Evolutionary conservation across 1,140 invertebrate genomes (phyloP), one percentile per base, ranked within the genome.

Genomic region (Ostrea edulis): DNA sequence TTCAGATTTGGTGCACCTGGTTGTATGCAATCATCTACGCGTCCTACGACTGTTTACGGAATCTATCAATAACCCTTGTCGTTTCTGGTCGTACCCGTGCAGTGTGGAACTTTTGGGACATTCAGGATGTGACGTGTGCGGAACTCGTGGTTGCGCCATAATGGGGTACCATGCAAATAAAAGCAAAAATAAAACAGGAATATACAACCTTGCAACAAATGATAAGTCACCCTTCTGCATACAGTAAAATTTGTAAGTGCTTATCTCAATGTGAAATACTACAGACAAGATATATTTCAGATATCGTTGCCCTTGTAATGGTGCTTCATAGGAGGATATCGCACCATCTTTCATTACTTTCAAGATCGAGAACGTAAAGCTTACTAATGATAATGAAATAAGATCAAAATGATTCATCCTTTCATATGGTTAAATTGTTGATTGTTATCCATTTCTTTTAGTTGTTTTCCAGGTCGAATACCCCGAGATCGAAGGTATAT

Each of bases 1-100:
- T 89, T 51, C 85, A 92, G 91, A 89, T 89, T 83, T 84, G 7
- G 65, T 58, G n/a, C 81, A 84, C 11, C 77, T 86, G 5, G 96
- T 97, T 0, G 97, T 97, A 22, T 98, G 97, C 93, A 98, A 97
- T 93, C 97, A 98, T 93, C 96, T 97, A 8, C 95, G 97, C 92
- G 97, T 97, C 22, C 97, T 97, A 87, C 97, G 97, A 94, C 96
- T 97, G 12, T 98, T 98, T 93, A 97, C 96, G 0, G 98, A 98
- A 94, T 98, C 97, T 87, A 97, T 98, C 77, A 97, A 97, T 25
- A 89, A 95, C 0, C 93, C 95, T 1, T 98, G 97, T 93, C 96
- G 96, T 0, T 98, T 97, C 93, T 93, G 97, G 89, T 96, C 96
- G 0, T 96, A 97, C 53, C 96, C 97, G 51, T 93, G 92, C 89